Conservation (phyloP, 2,888 invertebrate species). For the Tortricodes alternella region DNA sequence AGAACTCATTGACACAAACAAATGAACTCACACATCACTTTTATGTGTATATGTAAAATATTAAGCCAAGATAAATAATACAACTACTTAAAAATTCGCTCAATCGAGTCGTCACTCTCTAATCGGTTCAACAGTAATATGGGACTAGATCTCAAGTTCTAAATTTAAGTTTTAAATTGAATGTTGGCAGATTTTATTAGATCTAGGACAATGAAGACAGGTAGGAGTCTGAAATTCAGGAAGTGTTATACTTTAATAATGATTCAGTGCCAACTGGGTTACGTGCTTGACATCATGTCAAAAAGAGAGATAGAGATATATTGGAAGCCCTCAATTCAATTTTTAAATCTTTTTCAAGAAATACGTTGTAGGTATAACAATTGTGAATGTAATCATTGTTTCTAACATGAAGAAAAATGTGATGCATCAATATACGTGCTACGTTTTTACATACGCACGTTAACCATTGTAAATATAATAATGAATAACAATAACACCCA, state of each 20-base stretch:
- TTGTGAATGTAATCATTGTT: slow-evolving; percentile 1
- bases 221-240: slow-evolving; percentile 40
- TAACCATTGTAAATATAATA: neutral
- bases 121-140: neutral
- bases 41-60: no score
- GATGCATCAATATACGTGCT: neutral
- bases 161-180: neutral
- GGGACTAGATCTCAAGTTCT: neutral
- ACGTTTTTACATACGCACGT: no score
- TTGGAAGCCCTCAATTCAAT: neutral
- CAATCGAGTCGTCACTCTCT: neutral
- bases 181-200: neutral
- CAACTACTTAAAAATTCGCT: no score
- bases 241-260: slow-evolving; percentile 55
- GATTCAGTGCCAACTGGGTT: slow-evolving; percentile 71
- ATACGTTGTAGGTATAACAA: slow-evolving; percentile 6
- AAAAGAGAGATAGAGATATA: slow-evolving; percentile 9
- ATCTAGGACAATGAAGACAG: slow-evolving; percentile 2
- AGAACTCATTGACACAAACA: no score
- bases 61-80: no score
- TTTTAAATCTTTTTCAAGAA: neutral
- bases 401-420: slow-evolving; percentile 1
- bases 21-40: no score
- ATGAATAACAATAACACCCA: neutral
- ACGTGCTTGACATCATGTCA: slow-evolving; percentile 49